Base-by-base conservation (phyloP, 2,797 vertebrate species). In the Poecilia wingei region DNA sequence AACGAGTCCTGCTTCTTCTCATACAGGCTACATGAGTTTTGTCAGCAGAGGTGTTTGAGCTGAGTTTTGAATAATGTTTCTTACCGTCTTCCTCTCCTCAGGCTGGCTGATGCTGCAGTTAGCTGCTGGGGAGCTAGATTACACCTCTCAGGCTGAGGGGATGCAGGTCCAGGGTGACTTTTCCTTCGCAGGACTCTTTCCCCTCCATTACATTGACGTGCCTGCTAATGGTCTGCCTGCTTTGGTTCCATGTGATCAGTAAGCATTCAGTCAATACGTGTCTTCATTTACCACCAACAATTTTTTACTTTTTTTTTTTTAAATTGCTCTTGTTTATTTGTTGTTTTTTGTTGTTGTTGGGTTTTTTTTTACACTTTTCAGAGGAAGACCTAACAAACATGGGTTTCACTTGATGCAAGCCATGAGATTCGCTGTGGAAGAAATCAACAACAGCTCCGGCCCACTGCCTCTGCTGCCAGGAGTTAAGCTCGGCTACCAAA, bases 401-500 rank as follows among this genome's bases (percentile, higher is more conserved):
- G 95, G 96, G 80, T 97, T 95, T 89, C 94, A 95, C 86, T 69
- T 96, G 75, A 77, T 95, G 84, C 95, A 96, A 87, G 95, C 96
- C 77, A 88, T 96, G 92, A 93, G 95, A 76, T 96, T 96, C 79
- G 90, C 95, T n/a, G 91, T 96, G 46, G 95, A 95, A 25, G 93
- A 96, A 91, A 95, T 96, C 84, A 96, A 96, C 84, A 94, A 94
- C 36, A 45, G 73, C 84, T 95, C 89, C 1, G 72, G 86, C 20
- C 72, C 77, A 0, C 70, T 77, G 14, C 9, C 51, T 59, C 92
- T 96, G 16, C 86, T 96, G 49, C 96, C 96, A 3, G 94, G 92
- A 0, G 28, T 98, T 83, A 96, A 89, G 10, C 85, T 98, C 77
- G 97, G 97, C 22, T 98, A 97, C 0, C 93, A 96, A 73, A 85